Evolutionary conservation across 2,113 vertebrate genomes (phyloP).

Genomic region (Thamnophis sirtalis): DNA sequence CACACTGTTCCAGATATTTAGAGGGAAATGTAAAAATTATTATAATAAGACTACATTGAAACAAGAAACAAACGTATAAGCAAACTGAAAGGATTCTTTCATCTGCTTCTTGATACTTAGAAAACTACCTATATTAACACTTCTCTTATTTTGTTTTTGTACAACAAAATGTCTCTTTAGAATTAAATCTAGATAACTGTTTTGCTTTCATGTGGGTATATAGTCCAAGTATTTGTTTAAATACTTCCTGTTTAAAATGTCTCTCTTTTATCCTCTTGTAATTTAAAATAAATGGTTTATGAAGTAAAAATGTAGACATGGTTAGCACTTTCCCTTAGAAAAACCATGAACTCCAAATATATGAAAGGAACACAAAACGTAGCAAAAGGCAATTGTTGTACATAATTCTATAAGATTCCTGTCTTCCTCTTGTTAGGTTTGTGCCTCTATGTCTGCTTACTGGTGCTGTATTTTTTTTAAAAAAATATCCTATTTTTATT

Average conservation of each 20-base stretch:
- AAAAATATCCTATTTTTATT: constrained; percentile 1
- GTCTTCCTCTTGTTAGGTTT: constrained; percentile 21
- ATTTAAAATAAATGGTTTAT: constrained; percentile 29
- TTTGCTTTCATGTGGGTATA: constrained; percentile 60
- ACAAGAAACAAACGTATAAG: constrained; percentile 19
- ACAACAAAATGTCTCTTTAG: constrained; percentile 66
- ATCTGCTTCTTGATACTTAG: constrained; percentile 66
- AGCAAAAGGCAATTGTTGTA: constrained; percentile 37
- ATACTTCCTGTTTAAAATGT: constrained; percentile 54
- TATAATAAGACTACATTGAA: constrained; percentile 20
- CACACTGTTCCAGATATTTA: constrained; percentile 35
- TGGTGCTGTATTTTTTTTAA: background rate
- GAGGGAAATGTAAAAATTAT: constrained; percentile 19
- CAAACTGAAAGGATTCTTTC: constrained; percentile 23
- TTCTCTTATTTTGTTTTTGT: constrained; percentile 56
- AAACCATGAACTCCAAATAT: constrained; percentile 37
- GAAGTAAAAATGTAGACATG: constrained; percentile 54
- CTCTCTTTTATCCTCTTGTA: constrained; percentile 57
- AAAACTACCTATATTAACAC: constrained; percentile 75
- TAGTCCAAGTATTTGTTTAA: constrained; percentile 73
- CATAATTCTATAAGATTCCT: constrained; percentile 42
- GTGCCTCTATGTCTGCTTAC: constrained; percentile 10
- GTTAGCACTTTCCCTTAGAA: constrained; percentile 65
- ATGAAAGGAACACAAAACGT: constrained; percentile 45
- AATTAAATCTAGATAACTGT: constrained; percentile 49